Conservation (phyloP, 2,797 vertebrate species). For the Paramormyrops hopkinsi region DNA sequence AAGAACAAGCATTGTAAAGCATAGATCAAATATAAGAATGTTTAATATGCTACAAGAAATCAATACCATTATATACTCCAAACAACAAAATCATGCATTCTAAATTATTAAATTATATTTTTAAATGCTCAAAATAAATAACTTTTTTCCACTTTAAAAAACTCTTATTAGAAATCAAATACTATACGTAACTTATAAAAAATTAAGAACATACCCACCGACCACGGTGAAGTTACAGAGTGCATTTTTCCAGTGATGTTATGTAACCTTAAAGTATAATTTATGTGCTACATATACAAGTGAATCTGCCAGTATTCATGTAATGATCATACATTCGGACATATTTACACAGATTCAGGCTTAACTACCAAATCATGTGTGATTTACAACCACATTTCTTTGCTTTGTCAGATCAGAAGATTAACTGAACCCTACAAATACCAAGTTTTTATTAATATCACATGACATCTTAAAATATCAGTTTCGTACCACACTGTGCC, state of each 20-base stretch:
- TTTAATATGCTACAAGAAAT: not conserved
- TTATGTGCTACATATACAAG: not conserved
- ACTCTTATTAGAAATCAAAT: not conserved
- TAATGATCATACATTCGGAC: not conserved
- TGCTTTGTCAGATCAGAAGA: constrained; percentile 5
- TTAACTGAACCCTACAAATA: constrained; percentile 7
- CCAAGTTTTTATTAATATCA: constrained; percentile 25
- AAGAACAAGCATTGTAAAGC: not conserved
- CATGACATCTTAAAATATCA: constrained; percentile 35
- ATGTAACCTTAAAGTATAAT: not conserved
- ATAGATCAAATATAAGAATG: not conserved
- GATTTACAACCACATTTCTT: not conserved
- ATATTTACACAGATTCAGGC: not conserved
- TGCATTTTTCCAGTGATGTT: not conserved
- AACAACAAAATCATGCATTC: not conserved
- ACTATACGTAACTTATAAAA: not conserved
- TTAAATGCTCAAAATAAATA: not conserved
- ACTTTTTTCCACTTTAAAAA: not conserved
- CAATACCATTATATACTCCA: not conserved
- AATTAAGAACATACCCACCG: not conserved
- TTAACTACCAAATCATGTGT: constrained; percentile 1
- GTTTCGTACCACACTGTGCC: constrained; percentile 41
- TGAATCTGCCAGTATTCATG: constrained; percentile 4
- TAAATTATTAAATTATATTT: not conserved
- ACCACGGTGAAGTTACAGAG: not conserved